Evolutionary conservation across 1,140 invertebrate genomes (phyloP), one percentile per base, ranked within the genome.

Genomic region (Solenopsis invicta): DNA sequence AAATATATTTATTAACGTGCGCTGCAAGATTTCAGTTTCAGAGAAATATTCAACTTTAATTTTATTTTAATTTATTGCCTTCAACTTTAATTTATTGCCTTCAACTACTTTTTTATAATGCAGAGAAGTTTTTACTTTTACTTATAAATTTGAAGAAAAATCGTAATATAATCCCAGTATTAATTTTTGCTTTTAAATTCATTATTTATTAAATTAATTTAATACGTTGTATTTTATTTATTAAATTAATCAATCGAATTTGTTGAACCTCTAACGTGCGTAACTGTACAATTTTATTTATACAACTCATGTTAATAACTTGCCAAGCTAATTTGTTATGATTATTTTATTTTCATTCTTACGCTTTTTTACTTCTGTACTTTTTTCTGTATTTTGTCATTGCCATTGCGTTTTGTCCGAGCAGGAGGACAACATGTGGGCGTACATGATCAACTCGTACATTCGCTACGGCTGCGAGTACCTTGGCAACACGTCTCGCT

Each of bases 391-490:
- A 37, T 77, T 61, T 54, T 8, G 6, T 2, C 21, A 4, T 6
- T n/a, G 45, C 21, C 10, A 34, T 21, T 48, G 5, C 9, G 52
- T 10, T 50, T 8, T 37, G 2, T 89, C 69, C 16, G 10, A 52
- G 62, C 87, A 97, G 96, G 96, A 97, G n/a, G 94, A 96, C 0
- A 95, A 96, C 61, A 96, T 97, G 94, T 94, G 96, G 80, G 97
- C 97, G 0, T 95, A 97, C 50, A 99, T 99, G 98, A 99, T 99
- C 72, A 99, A 99, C 93, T 98, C 98, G 0, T 96, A 97, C 85
- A 95, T 99, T 72, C 96, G 96, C 89, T 99, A 99, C 95, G 99
- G 98, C 4, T 99, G 99, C 94, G 99, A 99, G 94, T 99, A 99
- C 94, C 96, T 99, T 12, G 99, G 99, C 3, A 99, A 99, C 93